phyloP scores from a whole-genome alignment of 2,888 invertebrate genomes.

The Cosmia pyralina region DNA sequence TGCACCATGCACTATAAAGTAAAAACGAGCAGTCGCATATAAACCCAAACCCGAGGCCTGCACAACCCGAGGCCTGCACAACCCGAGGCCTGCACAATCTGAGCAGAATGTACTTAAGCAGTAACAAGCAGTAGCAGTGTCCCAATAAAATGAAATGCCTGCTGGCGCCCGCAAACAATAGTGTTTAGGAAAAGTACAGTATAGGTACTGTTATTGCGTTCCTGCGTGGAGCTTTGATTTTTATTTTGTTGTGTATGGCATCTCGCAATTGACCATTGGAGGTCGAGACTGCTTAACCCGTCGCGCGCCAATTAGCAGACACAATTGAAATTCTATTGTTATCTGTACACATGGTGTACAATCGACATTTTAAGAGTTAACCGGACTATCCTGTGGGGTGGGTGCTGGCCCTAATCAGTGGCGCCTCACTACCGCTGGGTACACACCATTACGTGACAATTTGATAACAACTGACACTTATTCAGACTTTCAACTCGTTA shows the following conservation, averaged over 20 bases:
- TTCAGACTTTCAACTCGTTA: constrained; percentile 11
- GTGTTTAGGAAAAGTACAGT: neutral
- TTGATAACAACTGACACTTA: constrained; percentile 27
- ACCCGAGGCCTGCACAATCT: neutral
- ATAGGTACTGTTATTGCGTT: too few relatives aligned
- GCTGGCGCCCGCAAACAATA: too few relatives aligned
- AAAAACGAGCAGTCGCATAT: neutral
- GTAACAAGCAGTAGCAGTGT: too few relatives aligned
- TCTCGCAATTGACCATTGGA: too few relatives aligned
- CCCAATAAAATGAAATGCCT: neutral
- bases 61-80: too few relatives aligned
- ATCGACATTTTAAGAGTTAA: too few relatives aligned
- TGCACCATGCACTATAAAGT: neutral
- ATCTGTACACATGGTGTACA: too few relatives aligned
- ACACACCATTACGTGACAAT: constrained; percentile 19
- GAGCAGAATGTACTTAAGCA: neutral
- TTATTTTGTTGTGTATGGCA: too few relatives aligned
- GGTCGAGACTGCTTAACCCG: too few relatives aligned
- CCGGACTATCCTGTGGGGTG: too few relatives aligned
- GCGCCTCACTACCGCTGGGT: constrained; percentile 41
- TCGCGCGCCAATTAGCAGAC: too few relatives aligned
- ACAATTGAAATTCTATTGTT: too few relatives aligned
- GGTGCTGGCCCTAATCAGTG: constrained; percentile 26
- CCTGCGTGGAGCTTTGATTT: neutral
- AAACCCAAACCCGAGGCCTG: neutral